phyloP scores from a whole-genome alignment of 2,888 invertebrate genomes.

The Tetranychus piercei region DNA sequence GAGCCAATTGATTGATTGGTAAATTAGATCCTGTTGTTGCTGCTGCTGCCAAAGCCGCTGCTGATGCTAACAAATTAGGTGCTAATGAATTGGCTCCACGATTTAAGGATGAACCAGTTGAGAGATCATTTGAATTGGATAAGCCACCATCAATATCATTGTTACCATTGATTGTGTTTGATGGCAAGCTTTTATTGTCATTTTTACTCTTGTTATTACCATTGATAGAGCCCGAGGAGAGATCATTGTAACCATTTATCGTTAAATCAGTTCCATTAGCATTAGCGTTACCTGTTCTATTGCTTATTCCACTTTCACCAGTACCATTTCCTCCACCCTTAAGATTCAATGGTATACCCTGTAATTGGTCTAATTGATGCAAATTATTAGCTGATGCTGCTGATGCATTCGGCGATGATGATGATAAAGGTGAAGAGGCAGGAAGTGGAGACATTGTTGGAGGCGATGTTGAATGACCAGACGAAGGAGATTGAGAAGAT shows the following conservation, averaged over 20 bases:
- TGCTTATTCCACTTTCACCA: not conserved
- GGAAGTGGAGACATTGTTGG: not conserved
- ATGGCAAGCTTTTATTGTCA: not conserved
- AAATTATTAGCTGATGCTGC: not conserved
- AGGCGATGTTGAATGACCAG: not conserved
- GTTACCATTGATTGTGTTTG: not conserved
- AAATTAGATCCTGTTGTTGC: not conserved
- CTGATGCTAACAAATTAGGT: constrained; percentile 5
- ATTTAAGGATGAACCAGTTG: not conserved
- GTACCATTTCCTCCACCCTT: not conserved
- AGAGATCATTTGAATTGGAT: not conserved
- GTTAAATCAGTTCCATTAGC: not conserved
- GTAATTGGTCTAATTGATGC: not conserved
- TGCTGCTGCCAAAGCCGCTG: not conserved
- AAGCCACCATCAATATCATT: not conserved
- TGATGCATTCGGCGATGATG: not conserved
- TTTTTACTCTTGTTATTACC: not conserved
- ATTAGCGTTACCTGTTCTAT: not conserved
- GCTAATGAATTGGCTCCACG: not conserved
- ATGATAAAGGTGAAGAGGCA: not conserved
- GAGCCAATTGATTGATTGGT: constrained; percentile 11
- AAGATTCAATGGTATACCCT: not conserved
- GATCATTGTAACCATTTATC: not conserved
- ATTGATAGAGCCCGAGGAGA: not conserved
- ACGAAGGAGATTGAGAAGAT: not conserved